Evolutionary conservation across 2,888 invertebrate species (phyloP).

Genomic region (Idaea biselata): DNA sequence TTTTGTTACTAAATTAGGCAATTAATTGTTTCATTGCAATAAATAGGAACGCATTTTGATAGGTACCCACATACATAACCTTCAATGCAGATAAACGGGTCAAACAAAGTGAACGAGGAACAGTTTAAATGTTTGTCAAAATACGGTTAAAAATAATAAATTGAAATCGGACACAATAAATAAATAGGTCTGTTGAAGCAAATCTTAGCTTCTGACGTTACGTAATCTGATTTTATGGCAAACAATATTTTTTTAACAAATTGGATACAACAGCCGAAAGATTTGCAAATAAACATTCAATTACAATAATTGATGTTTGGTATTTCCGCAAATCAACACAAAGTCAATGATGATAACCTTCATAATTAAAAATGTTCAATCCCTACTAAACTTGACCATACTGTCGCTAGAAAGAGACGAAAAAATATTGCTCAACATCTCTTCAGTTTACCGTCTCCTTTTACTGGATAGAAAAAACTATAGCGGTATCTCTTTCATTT

Average conservation of each 20-base stretch:
- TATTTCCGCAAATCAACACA: conserved; percentile 13
- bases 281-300: conserved; percentile 7
- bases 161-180: neutral
- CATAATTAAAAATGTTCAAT: conserved; percentile 19
- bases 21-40: neutral
- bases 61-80: neutral
- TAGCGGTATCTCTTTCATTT: conserved; percentile 69
- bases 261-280: neutral
- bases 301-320: conserved; percentile 6
- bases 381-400: conserved; percentile 34
- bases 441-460: conserved; percentile 49
- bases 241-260: neutral
- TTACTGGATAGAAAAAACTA: conserved; percentile 48
- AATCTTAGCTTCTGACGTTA: neutral
- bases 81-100: neutral
- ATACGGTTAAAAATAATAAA: neutral
- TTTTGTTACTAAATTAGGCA: neutral
- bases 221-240: neutral
- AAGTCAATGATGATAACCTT: conserved; percentile 12
- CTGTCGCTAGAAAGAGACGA: conserved; percentile 48
- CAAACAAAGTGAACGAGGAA: no score
- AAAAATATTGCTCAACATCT: conserved; percentile 38
- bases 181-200: neutral
- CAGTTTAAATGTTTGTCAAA: neutral
- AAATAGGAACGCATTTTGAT: no score